These are phyloP conservation scores for Graphium colonna DNA, from an alignment of 2,888 invertebrate species.

Conservation along the genomic window DNA sequence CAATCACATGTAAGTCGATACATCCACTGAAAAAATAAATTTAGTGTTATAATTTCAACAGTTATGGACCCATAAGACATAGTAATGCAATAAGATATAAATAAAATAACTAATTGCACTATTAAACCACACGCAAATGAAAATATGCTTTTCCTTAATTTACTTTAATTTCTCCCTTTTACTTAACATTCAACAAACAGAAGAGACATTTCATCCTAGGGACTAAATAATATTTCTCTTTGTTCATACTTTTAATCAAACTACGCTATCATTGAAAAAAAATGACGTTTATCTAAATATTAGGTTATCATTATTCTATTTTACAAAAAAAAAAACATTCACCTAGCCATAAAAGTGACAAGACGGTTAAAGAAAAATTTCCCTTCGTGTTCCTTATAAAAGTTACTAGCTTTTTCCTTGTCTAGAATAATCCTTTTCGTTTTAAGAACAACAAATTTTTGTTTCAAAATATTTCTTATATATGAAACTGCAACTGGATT, in stretches of 20 bases:
- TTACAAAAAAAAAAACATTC: constrained; percentile 26
- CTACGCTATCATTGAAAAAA: too few species aligned
- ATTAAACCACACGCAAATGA: too few species aligned
- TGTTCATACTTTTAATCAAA: too few species aligned
- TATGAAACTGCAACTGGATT: constrained; percentile 85
- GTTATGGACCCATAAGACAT: too few species aligned
- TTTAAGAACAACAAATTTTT: constrained; percentile 86
- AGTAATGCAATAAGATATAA: too few species aligned
- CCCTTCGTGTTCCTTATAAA: constrained; percentile 90
- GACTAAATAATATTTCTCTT: too few species aligned
- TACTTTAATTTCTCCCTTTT: too few species aligned
- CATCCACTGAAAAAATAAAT: constrained; percentile 85
- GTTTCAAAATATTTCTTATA: constrained; percentile 83
- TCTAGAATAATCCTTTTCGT: constrained; percentile 83
- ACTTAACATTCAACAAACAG: too few species aligned
- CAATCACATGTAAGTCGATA: constrained; percentile 89
- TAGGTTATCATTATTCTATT: not conserved
- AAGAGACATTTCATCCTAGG: too few species aligned
- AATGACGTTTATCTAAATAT: too few species aligned
- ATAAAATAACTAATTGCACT: too few species aligned
- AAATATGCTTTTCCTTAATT: too few species aligned
- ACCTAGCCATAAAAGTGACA: constrained; percentile 91
- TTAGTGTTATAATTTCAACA: constrained; percentile 6
- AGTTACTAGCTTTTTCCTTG: constrained; percentile 82
- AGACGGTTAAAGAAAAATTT: constrained; percentile 92